Conservation (phyloP, 2,113 vertebrate genomes). For the Halcyon senegalensis region DNA sequence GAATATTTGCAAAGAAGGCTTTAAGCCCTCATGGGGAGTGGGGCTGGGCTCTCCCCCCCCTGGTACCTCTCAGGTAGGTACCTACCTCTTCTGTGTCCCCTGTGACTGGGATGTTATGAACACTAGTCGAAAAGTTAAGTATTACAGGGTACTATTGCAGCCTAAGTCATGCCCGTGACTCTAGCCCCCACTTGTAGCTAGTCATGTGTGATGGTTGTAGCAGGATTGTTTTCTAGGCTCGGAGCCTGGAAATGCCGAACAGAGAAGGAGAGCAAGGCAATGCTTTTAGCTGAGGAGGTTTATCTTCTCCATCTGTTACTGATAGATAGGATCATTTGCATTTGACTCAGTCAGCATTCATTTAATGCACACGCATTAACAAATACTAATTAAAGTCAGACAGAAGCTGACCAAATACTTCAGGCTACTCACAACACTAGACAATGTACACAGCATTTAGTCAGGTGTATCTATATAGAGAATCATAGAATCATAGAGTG, state of each 20-base stretch:
- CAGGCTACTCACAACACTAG: neutral
- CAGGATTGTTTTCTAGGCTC: neutral
- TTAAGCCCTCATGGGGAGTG: neutral
- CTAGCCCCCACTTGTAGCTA: neutral
- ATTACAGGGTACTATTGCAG: neutral
- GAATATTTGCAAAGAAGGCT: neutral
- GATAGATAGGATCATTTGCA: neutral
- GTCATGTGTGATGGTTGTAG: neutral
- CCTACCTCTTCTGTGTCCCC: neutral
- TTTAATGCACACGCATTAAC: neutral
- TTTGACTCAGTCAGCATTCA: neutral
- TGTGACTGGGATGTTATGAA: neutral
- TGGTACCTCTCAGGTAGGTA: neutral
- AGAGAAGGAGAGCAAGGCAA: neutral
- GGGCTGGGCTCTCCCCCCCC: neutral
- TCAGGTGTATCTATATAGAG: neutral
- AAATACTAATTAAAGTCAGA: neutral
- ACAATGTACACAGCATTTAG: neutral
- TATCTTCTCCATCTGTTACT: neutral
- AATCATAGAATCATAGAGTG: too few species aligned
- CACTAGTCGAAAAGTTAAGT: neutral
- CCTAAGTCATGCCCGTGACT: neutral
- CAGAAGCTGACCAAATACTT: neutral
- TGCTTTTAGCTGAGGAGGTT: neutral
- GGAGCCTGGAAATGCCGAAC: neutral